Conservation (phyloP, 2,888 invertebrate genomes). For the Dynastes tityus region DNA sequence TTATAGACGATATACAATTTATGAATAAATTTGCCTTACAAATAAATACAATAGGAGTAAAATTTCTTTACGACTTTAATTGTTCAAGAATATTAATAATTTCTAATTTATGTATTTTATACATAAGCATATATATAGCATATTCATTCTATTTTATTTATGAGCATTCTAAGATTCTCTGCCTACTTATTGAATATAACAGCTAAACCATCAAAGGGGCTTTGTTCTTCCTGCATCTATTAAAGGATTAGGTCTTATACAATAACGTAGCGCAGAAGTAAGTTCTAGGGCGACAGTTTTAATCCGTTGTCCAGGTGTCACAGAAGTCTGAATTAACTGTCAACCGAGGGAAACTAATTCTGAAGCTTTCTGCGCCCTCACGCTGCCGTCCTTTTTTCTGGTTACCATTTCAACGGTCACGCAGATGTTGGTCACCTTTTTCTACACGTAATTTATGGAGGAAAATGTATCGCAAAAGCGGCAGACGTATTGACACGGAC, state of each 20-base stretch:
- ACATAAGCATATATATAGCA: not conserved
- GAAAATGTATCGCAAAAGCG: constrained; percentile 45
- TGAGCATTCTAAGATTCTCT: not conserved
- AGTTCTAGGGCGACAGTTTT: constrained; percentile 33
- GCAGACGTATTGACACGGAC: constrained; percentile 1
- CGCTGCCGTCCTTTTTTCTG: constrained; percentile 37
- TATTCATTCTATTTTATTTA: not conserved
- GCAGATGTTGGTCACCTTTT: constrained; percentile 48
- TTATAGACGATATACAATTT: no score
- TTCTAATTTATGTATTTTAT: no score
- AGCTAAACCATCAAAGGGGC: not conserved
- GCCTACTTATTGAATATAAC: not conserved
- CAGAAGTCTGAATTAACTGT: constrained; percentile 46
- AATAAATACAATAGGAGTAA: no score
- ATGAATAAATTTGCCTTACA: no score
- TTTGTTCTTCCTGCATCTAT: constrained; percentile 26
- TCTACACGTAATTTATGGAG: constrained; percentile 44
- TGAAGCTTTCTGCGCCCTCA: constrained; percentile 46
- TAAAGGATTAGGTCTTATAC: constrained; percentile 23
- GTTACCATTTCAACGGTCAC: constrained; percentile 50
- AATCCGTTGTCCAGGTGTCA: constrained; percentile 50
- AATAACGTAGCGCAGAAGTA: constrained; percentile 18
- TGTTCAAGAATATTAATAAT: no score
- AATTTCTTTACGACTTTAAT: no score
- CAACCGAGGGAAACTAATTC: constrained; percentile 48